Base-by-base conservation (phyloP, 1,140 invertebrate species). In the Rhagoletis pomonella region DNA sequence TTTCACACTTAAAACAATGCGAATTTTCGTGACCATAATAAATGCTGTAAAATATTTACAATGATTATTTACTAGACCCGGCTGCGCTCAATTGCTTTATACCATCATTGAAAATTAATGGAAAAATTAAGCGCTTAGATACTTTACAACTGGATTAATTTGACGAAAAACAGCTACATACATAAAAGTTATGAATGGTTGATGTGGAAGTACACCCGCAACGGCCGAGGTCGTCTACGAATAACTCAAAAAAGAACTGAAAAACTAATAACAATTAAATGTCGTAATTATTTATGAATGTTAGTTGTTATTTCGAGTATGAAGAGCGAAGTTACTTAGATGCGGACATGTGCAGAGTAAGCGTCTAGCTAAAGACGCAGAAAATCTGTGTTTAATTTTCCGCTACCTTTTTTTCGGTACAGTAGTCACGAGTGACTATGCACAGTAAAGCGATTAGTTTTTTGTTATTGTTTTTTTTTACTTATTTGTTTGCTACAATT, bases 61-160 rank as follows among this genome's bases (percentile, higher is more conserved):
- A n/a, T n/a, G n/a, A n/a, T n/a, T n/a, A n/a, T n/a, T n/a, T n/a
- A n/a, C n/a, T n/a, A n/a, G n/a, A n/a, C n/a, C n/a, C n/a, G 5
- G 39, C 19, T 12, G 65, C 65, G 14, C 67, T 6, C 1, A 73
- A 73, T 44, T 17, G 42, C 42, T 73, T 73, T 47, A 73, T 44
- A 39, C 67, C 17, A 17, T 42, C 14, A 44, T 73, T 44, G 39
- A 67, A 67, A 42, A 73, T 17, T 47, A n/a, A 73, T 73, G 67
- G 44, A 73, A 73, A 12, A 73, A 73, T 73, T 47, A 73, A 73
- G 39, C 42, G 42, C 14, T 47, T 44, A n/a, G n/a, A n/a, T n/a
- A 62, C 60, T 17, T 2, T 62, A 62, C 17, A n/a, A 62, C 60
- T 62, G 60, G 14, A 62, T 17, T 17, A n/a, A 3, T 12, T n/a